These are phyloP conservation scores for Champsocephalus gunnari DNA, from an alignment of 2,797 vertebrate genomes.

Conservation along the genomic window DNA sequence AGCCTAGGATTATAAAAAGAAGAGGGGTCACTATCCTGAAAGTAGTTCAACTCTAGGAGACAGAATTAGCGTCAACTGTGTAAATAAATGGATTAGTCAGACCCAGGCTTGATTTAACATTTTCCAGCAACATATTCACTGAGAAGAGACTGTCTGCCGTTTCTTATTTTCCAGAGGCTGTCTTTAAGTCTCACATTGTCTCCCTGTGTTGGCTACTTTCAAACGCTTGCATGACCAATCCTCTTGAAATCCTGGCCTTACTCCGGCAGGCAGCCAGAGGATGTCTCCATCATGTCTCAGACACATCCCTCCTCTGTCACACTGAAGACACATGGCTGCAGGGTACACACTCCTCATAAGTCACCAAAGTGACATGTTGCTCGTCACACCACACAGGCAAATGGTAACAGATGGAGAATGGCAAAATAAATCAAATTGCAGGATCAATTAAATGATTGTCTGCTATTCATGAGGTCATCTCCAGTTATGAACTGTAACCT, in stretches of 20 bases:
- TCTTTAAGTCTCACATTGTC: slow-evolving; percentile 1
- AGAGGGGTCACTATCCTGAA: slow-evolving; percentile 23
- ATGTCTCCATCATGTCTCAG: slow-evolving; percentile 26
- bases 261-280: slow-evolving; percentile 36
- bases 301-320: slow-evolving; percentile 19
- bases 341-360: slow-evolving; percentile 34
- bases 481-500: slow-evolving; percentile 21
- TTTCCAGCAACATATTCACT: slow-evolving; percentile 13
- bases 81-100: background rate
- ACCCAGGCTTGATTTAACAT: slow-evolving; percentile 4
- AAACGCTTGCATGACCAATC: slow-evolving; percentile 13
- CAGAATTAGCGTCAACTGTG: slow-evolving; percentile 1
- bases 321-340: slow-evolving; percentile 34
- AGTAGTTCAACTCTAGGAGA: slow-evolving; percentile 8
- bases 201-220: background rate
- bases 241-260: slow-evolving; percentile 26
- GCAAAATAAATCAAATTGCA: slow-evolving; percentile 12
- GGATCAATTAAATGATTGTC: background rate
- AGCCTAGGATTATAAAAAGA: slow-evolving; percentile 42
- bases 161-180: background rate
- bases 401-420: slow-evolving; percentile 27
- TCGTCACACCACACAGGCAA: slow-evolving; percentile 43
- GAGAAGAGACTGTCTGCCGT: slow-evolving; percentile 7
- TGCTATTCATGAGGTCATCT: slow-evolving; percentile 17
- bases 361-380: slow-evolving; percentile 35